Evolutionary conservation across 2,797 vertebrate genomes (phyloP).

Genomic region (Ficedula albicollis): DNA sequence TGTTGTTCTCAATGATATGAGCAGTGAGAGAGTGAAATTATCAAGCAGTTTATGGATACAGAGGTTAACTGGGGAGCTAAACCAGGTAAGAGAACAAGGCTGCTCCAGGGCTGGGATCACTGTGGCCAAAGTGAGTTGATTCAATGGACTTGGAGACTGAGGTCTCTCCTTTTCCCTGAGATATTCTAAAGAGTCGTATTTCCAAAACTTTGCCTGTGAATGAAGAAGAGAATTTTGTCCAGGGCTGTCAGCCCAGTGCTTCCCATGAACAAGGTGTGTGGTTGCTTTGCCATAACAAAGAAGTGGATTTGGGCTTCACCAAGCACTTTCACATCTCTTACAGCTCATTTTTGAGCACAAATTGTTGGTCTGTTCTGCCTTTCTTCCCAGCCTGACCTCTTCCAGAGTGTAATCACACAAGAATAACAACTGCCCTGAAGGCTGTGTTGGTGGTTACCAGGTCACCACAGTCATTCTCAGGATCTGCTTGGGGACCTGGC

Average conservation of each 20-base stretch:
- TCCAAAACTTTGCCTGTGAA: neutral
- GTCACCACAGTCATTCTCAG: too few species aligned
- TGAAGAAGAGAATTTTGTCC: neutral
- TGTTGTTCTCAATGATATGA: neutral
- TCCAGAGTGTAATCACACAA: neutral
- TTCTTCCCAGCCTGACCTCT: neutral
- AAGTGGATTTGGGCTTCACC: neutral
- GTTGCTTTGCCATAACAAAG: neutral
- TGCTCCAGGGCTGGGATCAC: neutral
- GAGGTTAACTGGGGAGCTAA: neutral
- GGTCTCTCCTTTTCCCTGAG: neutral
- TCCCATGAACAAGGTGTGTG: neutral
- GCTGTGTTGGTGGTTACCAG: too few species aligned
- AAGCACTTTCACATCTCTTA: neutral
- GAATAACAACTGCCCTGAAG: too few species aligned
- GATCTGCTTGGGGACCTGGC: neutral
- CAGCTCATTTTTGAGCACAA: neutral
- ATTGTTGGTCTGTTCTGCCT: neutral
- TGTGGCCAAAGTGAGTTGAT: neutral
- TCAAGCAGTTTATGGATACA: neutral
- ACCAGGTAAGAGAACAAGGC: neutral
- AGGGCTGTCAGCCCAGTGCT: neutral
- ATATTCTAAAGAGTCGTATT: neutral
- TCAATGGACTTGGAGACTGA: neutral
- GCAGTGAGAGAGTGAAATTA: neutral